Evolutionary conservation across 1,140 invertebrate genomes (phyloP), one percentile per base, ranked within the genome.

Genomic region (Dreissena rostriformis): DNA sequence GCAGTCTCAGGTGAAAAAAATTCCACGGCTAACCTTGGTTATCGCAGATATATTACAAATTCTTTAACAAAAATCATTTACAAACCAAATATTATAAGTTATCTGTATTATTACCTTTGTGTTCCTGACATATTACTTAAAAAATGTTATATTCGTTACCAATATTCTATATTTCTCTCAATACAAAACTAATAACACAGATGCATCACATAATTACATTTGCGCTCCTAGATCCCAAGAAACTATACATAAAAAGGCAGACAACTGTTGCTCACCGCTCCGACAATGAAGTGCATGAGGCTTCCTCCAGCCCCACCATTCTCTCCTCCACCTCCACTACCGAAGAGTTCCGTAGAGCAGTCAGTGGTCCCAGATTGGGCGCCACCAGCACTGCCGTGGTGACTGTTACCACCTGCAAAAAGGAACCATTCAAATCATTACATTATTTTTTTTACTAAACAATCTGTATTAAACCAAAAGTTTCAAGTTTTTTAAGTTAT

Each of bases 251-350:
- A n/a, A 39, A 39, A 39, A 39, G 8, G 39, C 2, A 39, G 39
- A 5, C n/a, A 8, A 39, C 39, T 39, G 39, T 68, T n/a, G 65
- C 52, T 76, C 73, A 88, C 87, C 81, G 83, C 75, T 29, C 85
- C 87, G 14, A 87, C 82, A 71, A 84, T 86, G 79, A 90, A 29
- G 1, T 72, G 79, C 12, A 90, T 55, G 28, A 82, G 61, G 55
- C 73, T 76, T 6, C 88, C 89, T 57, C 88, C 89, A 65, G 83
- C 65, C 15, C 86, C 84, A 76, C 87, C 86, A 82, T 77, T 19
- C 8, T 52, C 73, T 15, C 88, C 89, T 28, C 89, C 90, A 10
- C 90, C 90, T n/a, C 90, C 89, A 87, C 90, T 91, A n/a, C 90
- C 90, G 39, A 51, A 65, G 49, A 85, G 80, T 52, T 86, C 76